phyloP scores from a whole-genome alignment of 2,113 vertebrate species.

The Sporophila hypoxantha region DNA sequence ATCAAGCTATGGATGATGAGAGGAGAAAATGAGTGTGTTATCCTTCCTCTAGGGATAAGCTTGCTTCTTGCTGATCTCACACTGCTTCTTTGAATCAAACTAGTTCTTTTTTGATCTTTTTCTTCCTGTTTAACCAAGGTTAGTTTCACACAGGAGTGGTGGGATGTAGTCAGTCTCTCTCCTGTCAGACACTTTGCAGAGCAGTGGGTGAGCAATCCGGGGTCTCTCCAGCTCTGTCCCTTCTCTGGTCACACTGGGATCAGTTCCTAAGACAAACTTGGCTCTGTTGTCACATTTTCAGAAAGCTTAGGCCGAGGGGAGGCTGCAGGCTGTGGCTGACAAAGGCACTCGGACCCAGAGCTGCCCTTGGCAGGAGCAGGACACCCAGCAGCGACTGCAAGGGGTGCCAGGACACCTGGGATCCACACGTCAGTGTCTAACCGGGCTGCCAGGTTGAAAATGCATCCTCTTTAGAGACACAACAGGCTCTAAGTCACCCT shows the following conservation, averaged over 20 bases:
- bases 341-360: neutral
- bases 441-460: neutral
- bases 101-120: neutral
- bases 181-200: neutral
- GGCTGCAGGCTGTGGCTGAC: neutral
- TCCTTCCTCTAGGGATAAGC: neutral
- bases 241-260: neutral
- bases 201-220: neutral
- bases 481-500: neutral
- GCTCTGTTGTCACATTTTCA: neutral
- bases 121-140: neutral
- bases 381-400: fast-evolving
- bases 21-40: neutral
- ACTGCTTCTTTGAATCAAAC: neutral
- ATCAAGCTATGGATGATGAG: neutral
- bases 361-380: neutral
- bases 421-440: fast-evolving
- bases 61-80: neutral
- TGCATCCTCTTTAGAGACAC: neutral
- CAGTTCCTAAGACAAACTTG: neutral
- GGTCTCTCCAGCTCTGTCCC: neutral
- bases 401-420: neutral
- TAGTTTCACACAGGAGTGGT: neutral
- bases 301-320: neutral
- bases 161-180: neutral